phyloP scores from a whole-genome alignment of 2,888 invertebrate genomes.

The Proisotoma minuta region DNA sequence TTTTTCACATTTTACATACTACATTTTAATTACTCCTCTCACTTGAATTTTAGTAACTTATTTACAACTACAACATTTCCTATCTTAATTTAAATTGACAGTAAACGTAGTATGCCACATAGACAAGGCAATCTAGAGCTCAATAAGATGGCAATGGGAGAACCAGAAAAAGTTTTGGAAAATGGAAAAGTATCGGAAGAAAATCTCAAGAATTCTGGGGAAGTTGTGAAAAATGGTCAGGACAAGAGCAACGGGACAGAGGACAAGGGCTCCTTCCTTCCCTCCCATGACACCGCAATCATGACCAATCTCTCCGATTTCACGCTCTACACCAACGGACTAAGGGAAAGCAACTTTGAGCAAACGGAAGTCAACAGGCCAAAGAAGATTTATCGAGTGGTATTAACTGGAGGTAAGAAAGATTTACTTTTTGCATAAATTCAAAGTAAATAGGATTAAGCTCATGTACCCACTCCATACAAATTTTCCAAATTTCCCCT shows the following conservation, averaged over 20 bases:
- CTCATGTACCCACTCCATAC: background rate
- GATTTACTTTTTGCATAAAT: too few species aligned
- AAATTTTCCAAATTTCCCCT: too few species aligned
- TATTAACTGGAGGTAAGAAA: slow-evolving; percentile 84
- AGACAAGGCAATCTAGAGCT: background rate
- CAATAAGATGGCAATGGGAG: background rate
- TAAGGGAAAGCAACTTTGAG: slow-evolving; percentile 14
- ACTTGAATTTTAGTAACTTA: background rate
- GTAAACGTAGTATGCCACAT: background rate
- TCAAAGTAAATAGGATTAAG: background rate
- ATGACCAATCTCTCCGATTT: slow-evolving; percentile 10
- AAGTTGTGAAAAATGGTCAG: background rate
- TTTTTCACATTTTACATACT: background rate
- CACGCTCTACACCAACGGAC: slow-evolving; percentile 3
- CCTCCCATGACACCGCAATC: slow-evolving; percentile 1
- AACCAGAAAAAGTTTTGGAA: background rate
- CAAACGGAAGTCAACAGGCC: slow-evolving; percentile 38
- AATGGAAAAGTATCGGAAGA: background rate
- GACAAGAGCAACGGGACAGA: background rate
- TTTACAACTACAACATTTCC: background rate
- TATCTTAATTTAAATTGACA: too few species aligned
- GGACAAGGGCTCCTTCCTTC: background rate
- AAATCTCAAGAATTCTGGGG: background rate
- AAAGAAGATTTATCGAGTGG: slow-evolving; percentile 75
- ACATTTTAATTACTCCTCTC: background rate